Evolutionary conservation across 2,888 invertebrate species (phyloP).

Genomic region (Epiblema foenella): DNA sequence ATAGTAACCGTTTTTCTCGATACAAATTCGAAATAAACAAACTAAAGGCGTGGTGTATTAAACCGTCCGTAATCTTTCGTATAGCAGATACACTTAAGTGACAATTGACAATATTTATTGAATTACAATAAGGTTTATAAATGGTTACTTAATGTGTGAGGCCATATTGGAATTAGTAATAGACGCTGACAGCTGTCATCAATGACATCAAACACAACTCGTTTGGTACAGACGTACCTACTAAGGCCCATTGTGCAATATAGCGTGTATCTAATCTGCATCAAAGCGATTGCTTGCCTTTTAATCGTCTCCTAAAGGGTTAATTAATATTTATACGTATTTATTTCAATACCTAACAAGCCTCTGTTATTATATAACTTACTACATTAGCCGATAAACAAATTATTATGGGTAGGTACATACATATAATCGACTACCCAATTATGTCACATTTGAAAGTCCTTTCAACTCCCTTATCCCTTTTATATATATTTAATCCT

Average conservation of each 20-base stretch:
- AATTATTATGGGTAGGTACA: too few species aligned
- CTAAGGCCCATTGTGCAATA: background rate
- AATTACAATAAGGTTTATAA: background rate
- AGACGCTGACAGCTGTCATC: conserved; percentile 3
- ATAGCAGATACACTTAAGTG: background rate
- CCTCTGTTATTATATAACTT: too few species aligned
- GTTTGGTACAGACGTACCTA: background rate
- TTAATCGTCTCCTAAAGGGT: background rate
- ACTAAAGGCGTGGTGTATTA: background rate
- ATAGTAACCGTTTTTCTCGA: background rate
- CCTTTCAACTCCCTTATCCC: too few species aligned
- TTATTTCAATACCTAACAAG: too few species aligned
- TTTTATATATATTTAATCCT: too few species aligned
- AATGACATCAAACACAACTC: background rate
- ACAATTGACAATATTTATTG: background rate
- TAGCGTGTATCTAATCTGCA: background rate
- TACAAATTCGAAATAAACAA: background rate
- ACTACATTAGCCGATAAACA: too few species aligned
- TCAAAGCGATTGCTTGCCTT: background rate
- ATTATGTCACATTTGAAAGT: too few species aligned
- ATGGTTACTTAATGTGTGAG: background rate
- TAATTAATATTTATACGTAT: background rate
- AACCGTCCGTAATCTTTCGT: background rate
- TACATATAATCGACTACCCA: too few species aligned
- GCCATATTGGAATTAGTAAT: background rate